phyloP scores from a whole-genome alignment of 2,797 vertebrate genomes.

The Protonibea diacanthus region DNA sequence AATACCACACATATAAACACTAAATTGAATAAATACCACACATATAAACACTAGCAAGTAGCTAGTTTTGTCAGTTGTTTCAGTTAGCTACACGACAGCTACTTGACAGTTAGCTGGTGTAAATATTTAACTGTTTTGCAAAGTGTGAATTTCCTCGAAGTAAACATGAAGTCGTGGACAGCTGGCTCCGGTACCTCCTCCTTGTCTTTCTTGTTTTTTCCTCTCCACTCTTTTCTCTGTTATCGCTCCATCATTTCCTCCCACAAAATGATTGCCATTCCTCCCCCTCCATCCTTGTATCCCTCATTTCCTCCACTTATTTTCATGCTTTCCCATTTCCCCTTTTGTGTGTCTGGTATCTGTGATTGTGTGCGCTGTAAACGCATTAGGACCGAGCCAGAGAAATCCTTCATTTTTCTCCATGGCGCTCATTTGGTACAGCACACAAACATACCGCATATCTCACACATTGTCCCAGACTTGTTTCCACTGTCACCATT shows the following conservation, averaged over 20 bases:
- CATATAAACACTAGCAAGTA: too few species aligned
- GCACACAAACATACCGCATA: background rate
- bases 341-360: slow-evolving; percentile 35
- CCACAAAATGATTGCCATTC: slow-evolving; percentile 51
- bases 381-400: slow-evolving; percentile 41
- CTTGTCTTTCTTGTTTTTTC: slow-evolving; percentile 10
- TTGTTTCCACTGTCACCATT: slow-evolving; percentile 9
- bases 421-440: background rate
- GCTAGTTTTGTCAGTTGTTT: background rate
- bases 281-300: slow-evolving; percentile 4
- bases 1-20: too few species aligned
- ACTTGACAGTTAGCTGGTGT: background rate
- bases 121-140: background rate
- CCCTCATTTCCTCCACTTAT: slow-evolving; percentile 72
- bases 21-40: too few species aligned
- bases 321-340: slow-evolving; percentile 65
- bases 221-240: slow-evolving; percentile 24
- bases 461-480: background rate
- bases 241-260: slow-evolving; percentile 70
- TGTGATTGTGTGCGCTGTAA: slow-evolving; percentile 53
- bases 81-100: background rate
- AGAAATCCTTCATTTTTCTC: slow-evolving; percentile 36
- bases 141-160: background rate
- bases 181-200: background rate
- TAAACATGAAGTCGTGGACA: background rate